Evolutionary conservation across 1,140 invertebrate species (phyloP).

Genomic region (Leptoteleia sp.): DNA sequence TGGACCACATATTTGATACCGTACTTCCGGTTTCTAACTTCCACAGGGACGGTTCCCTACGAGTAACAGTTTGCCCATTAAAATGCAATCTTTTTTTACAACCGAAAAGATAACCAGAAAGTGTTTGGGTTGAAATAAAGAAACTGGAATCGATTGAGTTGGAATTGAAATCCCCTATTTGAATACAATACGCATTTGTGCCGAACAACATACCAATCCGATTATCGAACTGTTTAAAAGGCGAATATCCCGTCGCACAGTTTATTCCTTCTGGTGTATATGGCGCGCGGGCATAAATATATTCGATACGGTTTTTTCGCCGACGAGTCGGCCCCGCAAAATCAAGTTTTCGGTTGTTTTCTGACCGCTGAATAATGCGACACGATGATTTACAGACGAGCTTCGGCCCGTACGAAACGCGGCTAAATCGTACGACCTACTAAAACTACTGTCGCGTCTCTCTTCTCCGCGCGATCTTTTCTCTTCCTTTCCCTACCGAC

Average conservation of each 20-base stretch:
- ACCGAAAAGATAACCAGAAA: constrained; percentile 22
- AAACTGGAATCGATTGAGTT: constrained; percentile 37
- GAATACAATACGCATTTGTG: constrained; percentile 59
- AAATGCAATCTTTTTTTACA: too few relatives aligned
- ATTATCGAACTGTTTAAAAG: constrained; percentile 60
- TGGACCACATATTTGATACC: too few relatives aligned
- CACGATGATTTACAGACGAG: constrained; percentile 55
- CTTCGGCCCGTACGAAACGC: constrained; percentile 30
- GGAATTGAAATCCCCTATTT: constrained; percentile 33
- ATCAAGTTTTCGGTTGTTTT: constrained; percentile 55
- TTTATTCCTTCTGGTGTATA: constrained; percentile 34
- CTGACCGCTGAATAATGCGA: constrained; percentile 58
- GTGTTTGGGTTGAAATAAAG: constrained; percentile 17
- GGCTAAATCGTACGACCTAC: constrained; percentile 58
- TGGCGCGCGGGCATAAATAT: constrained; percentile 28
- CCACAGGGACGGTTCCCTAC: too few relatives aligned
- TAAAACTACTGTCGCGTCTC: constrained; percentile 41
- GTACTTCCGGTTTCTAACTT: too few relatives aligned
- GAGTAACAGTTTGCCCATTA: too few relatives aligned
- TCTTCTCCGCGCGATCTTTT: not conserved
- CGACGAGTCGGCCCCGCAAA: constrained; percentile 28
- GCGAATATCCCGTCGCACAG: constrained; percentile 22
- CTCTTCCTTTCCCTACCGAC: constrained; percentile 16
- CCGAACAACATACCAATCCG: constrained; percentile 57
- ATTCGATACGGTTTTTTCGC: constrained; percentile 30